phyloP scores from a whole-genome alignment of 2,888 invertebrate species.

The Crepidodera aurea region DNA sequence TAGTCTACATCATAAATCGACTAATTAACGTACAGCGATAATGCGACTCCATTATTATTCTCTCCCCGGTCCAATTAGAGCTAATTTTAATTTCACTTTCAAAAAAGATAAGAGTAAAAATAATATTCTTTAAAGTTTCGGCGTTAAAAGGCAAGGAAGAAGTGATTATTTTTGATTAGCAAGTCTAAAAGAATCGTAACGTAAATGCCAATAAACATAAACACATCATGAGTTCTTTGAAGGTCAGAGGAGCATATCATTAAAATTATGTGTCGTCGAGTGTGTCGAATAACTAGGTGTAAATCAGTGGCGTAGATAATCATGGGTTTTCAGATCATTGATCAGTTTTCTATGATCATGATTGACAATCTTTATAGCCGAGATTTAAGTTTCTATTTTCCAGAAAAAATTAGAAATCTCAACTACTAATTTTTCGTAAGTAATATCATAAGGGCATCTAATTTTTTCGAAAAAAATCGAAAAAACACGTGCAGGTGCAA shows the following conservation, averaged over 20 bases:
- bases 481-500: too few relatives aligned
- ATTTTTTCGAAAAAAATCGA: too few relatives aligned
- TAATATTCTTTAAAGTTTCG: slow-evolving; percentile 15
- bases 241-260: slow-evolving; percentile 31
- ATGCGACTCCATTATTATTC: neutral
- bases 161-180: slow-evolving; percentile 36
- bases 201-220: slow-evolving; percentile 29
- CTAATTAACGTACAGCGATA: neutral
- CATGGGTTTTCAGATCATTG: too few relatives aligned
- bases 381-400: too few relatives aligned
- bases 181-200: slow-evolving; percentile 29
- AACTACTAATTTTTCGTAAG: too few relatives aligned
- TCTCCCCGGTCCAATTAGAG: neutral
- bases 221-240: slow-evolving; percentile 33
- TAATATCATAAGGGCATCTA: too few relatives aligned
- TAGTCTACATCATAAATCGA: neutral
- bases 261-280: slow-evolving; percentile 20
- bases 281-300: slow-evolving; percentile 30
- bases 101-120: neutral
- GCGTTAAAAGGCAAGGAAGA: slow-evolving; percentile 34
- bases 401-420: too few relatives aligned
- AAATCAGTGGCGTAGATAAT: slow-evolving; percentile 21
- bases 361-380: too few relatives aligned
- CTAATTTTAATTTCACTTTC: slow-evolving; percentile 5
- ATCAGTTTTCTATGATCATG: too few relatives aligned